Evolutionary conservation across 2,888 invertebrate species (phyloP).

Genomic region (Andrena chrysosceles): DNA sequence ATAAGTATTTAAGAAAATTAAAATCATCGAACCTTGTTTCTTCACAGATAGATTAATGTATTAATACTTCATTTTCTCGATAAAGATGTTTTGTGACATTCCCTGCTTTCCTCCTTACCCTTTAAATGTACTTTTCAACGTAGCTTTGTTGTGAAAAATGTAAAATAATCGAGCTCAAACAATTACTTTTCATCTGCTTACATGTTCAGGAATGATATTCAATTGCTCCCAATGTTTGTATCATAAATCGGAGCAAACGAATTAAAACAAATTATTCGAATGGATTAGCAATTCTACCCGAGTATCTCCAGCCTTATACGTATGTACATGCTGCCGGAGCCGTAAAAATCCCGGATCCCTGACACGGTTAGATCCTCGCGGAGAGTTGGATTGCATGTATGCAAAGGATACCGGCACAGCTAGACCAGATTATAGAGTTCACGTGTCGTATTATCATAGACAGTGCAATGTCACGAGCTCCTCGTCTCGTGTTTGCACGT

Average conservation of each 20-base stretch:
- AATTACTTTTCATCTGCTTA: not conserved
- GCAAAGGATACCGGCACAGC: constrained; percentile 47
- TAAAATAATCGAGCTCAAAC: not conserved
- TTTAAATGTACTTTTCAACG: not conserved
- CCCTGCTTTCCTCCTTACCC: no score
- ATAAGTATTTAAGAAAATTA: no score
- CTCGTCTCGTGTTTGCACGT: constrained; percentile 66
- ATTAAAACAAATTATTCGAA: constrained; percentile 9
- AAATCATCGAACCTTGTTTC: no score
- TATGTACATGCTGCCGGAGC: constrained; percentile 17
- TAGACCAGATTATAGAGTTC: constrained; percentile 70
- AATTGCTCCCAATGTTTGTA: not conserved
- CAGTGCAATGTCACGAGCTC: constrained; percentile 74
- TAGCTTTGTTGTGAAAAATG: not conserved
- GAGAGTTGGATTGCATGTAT: constrained; percentile 43
- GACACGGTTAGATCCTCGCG: constrained; percentile 55
- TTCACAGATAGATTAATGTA: no score
- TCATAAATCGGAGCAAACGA: not conserved
- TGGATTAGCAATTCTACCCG: constrained; percentile 47
- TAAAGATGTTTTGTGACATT: not conserved
- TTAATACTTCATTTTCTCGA: no score
- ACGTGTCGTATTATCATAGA: constrained; percentile 75
- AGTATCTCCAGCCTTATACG: constrained; percentile 23
- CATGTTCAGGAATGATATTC: no score
- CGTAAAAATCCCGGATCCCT: constrained; percentile 62